Evolutionary conservation across 2,113 vertebrate species (phyloP), one percentile per base, ranked within the genome.

Genomic region (Pavo muticus): DNA sequence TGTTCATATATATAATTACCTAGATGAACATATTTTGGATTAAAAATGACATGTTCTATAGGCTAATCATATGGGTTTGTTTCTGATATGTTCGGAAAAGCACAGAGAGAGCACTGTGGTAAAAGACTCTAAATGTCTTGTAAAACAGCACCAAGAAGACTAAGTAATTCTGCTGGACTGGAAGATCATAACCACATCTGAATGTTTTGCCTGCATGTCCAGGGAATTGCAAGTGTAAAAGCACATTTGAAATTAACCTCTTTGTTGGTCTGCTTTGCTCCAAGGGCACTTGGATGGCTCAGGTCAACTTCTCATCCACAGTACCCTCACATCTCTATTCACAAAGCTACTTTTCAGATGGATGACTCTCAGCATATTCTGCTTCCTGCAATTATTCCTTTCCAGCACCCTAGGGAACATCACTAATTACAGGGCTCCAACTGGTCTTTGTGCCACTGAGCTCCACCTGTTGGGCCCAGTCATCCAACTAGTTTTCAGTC

Each of bases 391-490:
- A 4, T 76, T 91, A 47, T 84, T 85, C n/a, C 21, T 82, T 40
- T 23, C 18, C 25, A 71, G 32, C 27, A n/a, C 39, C 29, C 40
- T 25, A 44, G 25, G 12, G 30, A 54, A 65, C 18, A 44, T 11
- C 29, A 13, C 21, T 70, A 54, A 15, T 54, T 27, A 24, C 19
- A 50, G 47, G 8, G 27, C 20, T 83, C 16, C 19, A 64, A 27
- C 2, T 69, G 44, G 17, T 21, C 12, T 54, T 70, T n/a, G 10
- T 74, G 19, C 29, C 11, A 29, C n/a, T 68, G 47, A 69, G 20
- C 24, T 40, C 14, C 11, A 52, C 2, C 4, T 3, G 1, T 3
- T 29, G 35, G 29, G 6, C 20, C 54, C 4, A 7, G 54, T 20
- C 8, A 64, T 52, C 63, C 42, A 63, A 14, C 44, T 61, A 74